These are phyloP conservation scores for Leptopilina myrica DNA, from an alignment of 2,888 invertebrate genomes.

Conservation along the genomic window DNA sequence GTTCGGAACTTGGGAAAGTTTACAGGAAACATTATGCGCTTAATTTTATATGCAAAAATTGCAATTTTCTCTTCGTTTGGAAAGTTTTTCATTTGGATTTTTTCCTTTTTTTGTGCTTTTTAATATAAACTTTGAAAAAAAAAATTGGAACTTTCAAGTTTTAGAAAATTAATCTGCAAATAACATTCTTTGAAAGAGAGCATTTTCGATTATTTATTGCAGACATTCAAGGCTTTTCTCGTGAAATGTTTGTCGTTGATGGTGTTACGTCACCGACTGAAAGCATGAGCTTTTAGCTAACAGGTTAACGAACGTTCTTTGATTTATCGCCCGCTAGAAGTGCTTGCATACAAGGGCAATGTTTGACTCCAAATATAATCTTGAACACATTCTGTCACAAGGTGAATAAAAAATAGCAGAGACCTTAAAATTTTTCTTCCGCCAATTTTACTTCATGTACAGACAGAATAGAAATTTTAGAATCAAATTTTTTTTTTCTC, in stretches of 20 bases:
- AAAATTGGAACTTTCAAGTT: neutral
- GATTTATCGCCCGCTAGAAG: neutral
- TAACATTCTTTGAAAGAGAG: neutral
- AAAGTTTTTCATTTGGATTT: no score
- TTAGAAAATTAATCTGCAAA: neutral
- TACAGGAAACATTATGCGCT: no score
- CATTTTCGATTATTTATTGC: neutral
- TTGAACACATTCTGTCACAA: neutral
- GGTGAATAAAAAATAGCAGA: neutral
- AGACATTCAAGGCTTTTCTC: neutral
- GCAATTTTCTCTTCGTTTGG: no score
- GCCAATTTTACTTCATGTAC: no score
- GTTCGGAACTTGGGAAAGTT: no score
- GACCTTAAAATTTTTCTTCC: no score
- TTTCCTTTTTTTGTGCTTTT: no score
- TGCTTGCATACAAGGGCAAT: slow-evolving; percentile 20
- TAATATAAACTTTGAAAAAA: no score
- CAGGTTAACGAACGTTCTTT: slow-evolving; percentile 20
- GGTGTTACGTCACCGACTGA: slow-evolving; percentile 8
- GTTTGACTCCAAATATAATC: slow-evolving; percentile 12
- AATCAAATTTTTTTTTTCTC: no score
- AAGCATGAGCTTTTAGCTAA: slow-evolving; percentile 20
- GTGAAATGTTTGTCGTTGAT: slow-evolving; percentile 1
- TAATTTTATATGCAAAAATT: no score
- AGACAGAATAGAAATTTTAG: no score